Conservation (phyloP, 2,113 vertebrate species). For the Tragelaphus imberbis region DNA sequence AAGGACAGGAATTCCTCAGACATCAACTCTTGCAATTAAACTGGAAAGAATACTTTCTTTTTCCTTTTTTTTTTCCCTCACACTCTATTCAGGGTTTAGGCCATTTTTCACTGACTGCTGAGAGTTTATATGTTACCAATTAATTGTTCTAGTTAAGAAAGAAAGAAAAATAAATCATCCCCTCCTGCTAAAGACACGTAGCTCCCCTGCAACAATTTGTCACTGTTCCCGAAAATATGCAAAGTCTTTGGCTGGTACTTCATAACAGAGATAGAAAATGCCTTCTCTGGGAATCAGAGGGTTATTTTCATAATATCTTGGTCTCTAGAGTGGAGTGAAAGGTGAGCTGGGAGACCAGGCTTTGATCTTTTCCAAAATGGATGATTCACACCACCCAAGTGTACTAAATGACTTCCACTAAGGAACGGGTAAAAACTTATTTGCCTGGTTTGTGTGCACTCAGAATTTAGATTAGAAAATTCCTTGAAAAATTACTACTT, state of each 20-base stretch:
- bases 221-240: not conserved
- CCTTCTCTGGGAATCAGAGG: not conserved
- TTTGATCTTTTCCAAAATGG: not conserved
- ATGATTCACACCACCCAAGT: not conserved
- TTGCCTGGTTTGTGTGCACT: not conserved
- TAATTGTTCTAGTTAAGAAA: slow-evolving; percentile 44
- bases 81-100: not conserved
- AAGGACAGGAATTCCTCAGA: not conserved
- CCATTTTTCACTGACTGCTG: slow-evolving; percentile 15
- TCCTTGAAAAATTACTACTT: not conserved
- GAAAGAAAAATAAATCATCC: slow-evolving; percentile 30
- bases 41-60: not conserved
- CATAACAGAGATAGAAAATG: not conserved
- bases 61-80: not conserved
- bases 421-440: not conserved
- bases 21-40: not conserved
- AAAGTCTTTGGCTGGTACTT: not conserved
- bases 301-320: not conserved
- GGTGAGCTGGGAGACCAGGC: not conserved
- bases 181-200: not conserved
- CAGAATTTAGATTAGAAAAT: not conserved
- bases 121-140: slow-evolving; percentile 40
- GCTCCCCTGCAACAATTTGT: not conserved
- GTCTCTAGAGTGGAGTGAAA: not conserved
- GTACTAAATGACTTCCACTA: not conserved